Base-by-base conservation (phyloP, 2,888 invertebrate genomes). In the Formica aserva region DNA sequence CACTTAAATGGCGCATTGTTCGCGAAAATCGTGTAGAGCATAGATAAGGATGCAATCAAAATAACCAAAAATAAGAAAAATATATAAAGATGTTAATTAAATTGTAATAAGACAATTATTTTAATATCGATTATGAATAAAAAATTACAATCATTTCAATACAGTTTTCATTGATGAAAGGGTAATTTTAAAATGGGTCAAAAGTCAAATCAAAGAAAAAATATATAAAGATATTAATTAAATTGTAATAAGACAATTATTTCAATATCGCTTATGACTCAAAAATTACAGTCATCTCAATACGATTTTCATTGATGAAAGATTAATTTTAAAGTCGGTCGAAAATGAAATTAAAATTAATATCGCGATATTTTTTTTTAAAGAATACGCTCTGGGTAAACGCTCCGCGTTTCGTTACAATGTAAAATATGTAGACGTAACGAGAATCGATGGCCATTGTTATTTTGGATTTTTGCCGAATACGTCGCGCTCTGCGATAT, bases 271-370 rank as follows among this genome's bases (percentile, higher is more conserved):
- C 11, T 55, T n/a, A 9, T 55, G 3, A n/a, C 5, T 55, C 22
- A 9, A 22, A n/a, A 57, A 57, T 57, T 13, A 11, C 2, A 52
- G 8, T 52, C 13, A 15, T 18, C 22, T 38, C 22, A 48, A 8
- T n/a, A 18, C n/a, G n/a, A 6, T 18, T 22, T 35, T 6, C n/a
- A 26, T 62, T 29, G 60, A 60, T 41, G 26, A 41, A 57, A 18
- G 55, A 13, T 38, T 60, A 38, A 62, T 18, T 74, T 74, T 41
- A 60, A 74, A 52, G 41, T 74, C n/a, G 15, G 4, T 74, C 18
- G 18, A 57, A 52, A 48, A 48, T 48, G 1, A 48, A 52, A 6
- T 18, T 72, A 41, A 74, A 74, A 74, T 74, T 74, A 72, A 72
- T 72, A 38, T 60, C 60, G 18, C 1, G 0, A 26, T 22, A 18